These are phyloP conservation scores for Mesochorus sp. DNA, from an alignment of 2,888 invertebrate species.

Conservation along the genomic window DNA sequence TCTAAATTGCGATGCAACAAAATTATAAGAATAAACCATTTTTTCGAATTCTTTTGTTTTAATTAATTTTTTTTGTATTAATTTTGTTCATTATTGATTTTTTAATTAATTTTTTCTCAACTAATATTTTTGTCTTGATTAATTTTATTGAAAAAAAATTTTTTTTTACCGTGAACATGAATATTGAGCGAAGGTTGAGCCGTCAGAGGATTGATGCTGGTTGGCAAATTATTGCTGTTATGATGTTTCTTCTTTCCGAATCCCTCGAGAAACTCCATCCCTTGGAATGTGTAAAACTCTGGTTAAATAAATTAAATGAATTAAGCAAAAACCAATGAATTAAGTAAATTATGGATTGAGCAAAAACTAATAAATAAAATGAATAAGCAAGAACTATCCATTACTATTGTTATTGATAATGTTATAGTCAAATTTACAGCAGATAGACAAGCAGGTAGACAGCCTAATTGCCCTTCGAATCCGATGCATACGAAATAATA, in stretches of 20 bases:
- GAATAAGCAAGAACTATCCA: not conserved
- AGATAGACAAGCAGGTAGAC: too few species aligned
- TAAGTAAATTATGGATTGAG: too few species aligned
- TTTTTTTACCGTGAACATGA: conserved; percentile 79
- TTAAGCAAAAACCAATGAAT: too few species aligned
- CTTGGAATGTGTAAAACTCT: conserved; percentile 80
- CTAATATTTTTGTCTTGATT: not conserved
- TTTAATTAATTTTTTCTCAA: too few species aligned
- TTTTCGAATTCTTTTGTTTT: not conserved
- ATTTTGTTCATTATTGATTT: too few species aligned
- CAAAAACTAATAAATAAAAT: not conserved
- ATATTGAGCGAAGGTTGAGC: conserved; percentile 80
- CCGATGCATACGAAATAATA: too few species aligned
- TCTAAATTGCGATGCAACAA: too few species aligned
- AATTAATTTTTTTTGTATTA: too few species aligned
- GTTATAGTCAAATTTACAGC: too few species aligned
- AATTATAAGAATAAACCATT: conserved; percentile 3
- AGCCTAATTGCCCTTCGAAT: too few species aligned
- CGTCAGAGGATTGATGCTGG: conserved; percentile 77
- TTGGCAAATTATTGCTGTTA: conserved; percentile 69
- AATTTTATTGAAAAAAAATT: conserved; percentile 52
- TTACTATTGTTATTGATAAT: too few species aligned
- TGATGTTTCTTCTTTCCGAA: conserved; percentile 80
- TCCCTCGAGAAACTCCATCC: conserved; percentile 81
- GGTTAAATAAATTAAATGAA: too few species aligned